phyloP scores from a whole-genome alignment of 2,888 invertebrate species.

The Lottia gigantea region DNA sequence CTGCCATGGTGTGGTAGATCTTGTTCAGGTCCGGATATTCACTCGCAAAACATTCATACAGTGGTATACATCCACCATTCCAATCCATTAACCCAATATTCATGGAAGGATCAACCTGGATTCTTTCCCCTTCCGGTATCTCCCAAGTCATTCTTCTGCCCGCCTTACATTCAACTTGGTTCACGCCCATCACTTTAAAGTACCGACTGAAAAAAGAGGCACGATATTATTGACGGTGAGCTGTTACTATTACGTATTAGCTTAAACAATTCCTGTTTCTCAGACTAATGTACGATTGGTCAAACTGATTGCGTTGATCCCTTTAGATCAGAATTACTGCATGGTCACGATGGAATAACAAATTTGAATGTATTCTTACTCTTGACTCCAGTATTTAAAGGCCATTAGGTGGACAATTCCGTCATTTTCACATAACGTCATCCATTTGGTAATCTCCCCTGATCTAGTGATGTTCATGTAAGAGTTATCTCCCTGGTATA shows the following conservation, averaged over 20 bases:
- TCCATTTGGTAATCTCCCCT: constrained; percentile 12
- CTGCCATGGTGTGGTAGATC: background rate
- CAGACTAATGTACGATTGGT: too few species aligned
- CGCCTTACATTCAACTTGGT: constrained; percentile 1
- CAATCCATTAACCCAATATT: background rate
- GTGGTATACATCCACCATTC: background rate
- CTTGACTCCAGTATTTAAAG: background rate
- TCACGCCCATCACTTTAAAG: background rate
- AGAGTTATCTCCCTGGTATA: constrained; percentile 8
- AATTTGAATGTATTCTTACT: constrained; percentile 1
- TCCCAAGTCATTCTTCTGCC: background rate
- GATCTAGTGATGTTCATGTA: constrained; percentile 13
- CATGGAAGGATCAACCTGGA: background rate
- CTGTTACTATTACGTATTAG: too few species aligned
- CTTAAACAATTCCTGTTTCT: too few species aligned
- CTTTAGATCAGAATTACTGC: too few species aligned
- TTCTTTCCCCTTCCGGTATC: background rate
- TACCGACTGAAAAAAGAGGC: background rate
- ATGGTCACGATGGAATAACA: too few species aligned
- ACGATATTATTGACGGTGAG: too few species aligned
- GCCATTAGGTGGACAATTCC: constrained; percentile 11
- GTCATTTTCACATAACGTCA: constrained; percentile 10
- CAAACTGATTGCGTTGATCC: too few species aligned
- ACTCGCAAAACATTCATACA: background rate
- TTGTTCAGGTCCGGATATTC: background rate